Evolutionary conservation across 2,113 vertebrate species (phyloP).

Genomic region (Lagenorhynchus albirostris): DNA sequence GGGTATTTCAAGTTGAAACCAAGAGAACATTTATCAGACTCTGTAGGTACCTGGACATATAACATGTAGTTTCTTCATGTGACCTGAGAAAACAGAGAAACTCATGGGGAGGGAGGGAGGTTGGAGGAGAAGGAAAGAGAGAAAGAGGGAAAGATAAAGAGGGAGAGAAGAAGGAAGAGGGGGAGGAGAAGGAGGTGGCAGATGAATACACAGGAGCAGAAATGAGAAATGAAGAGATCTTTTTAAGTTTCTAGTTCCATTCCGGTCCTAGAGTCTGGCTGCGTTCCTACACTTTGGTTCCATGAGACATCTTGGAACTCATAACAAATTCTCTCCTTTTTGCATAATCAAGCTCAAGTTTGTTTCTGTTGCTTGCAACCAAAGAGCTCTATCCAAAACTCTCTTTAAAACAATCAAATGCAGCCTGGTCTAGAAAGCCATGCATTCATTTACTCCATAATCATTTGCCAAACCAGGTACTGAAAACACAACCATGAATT

Average conservation of each 20-base stretch:
- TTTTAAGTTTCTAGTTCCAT: background rate
- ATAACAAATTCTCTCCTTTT: background rate
- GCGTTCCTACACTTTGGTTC: background rate
- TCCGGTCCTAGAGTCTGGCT: background rate
- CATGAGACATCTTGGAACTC: background rate
- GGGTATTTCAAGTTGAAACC: background rate
- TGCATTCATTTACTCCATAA: background rate
- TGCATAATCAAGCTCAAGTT: background rate
- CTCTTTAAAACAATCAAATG: background rate
- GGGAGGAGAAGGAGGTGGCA: background rate
- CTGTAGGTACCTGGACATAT: background rate
- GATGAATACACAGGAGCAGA: background rate
- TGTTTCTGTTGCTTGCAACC: constrained; percentile 10
- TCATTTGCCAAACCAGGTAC: background rate
- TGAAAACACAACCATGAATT: background rate
- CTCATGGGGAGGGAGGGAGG: background rate
- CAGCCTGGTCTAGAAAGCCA: background rate
- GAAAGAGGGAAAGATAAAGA: too few species aligned
- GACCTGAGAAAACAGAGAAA: background rate
- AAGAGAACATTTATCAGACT: background rate
- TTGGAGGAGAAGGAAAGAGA: background rate
- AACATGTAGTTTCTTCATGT: background rate
- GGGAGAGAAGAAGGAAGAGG: background rate
- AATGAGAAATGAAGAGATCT: background rate
- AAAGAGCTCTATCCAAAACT: constrained; percentile 18